Percentiles rank a stretch among this genome's conserved stretches.
Evolutionary conservation across 2,888 invertebrate genomes (phyloP).

Genomic region (Balanococcus diminutus): DNA sequence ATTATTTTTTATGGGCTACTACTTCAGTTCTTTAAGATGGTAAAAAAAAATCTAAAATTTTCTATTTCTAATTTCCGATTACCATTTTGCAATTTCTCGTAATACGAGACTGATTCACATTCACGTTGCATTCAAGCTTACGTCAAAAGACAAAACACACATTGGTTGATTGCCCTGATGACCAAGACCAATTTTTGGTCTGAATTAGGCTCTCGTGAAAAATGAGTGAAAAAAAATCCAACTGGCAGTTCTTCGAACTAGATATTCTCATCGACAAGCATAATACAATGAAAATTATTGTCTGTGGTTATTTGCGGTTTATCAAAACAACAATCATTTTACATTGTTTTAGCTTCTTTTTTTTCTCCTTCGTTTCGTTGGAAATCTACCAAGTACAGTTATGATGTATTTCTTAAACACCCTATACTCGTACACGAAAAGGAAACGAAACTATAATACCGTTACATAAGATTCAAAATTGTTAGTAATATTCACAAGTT

Average conservation of each 20-base stretch:
- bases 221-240: too few species aligned
- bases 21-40: too few species aligned
- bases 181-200: too few species aligned
- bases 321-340: slow-evolving; percentile 40
- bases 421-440: neutral
- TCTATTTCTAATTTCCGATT: too few species aligned
- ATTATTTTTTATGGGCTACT: too few species aligned
- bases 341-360: slow-evolving; percentile 21
- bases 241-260: neutral
- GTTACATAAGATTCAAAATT: slow-evolving; percentile 22
- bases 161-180: too few species aligned
- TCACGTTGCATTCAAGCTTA: too few species aligned
- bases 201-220: too few species aligned
- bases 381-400: slow-evolving; percentile 10
- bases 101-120: too few species aligned
- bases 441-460: slow-evolving; percentile 33
- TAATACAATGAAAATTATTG: slow-evolving; percentile 29
- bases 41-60: too few species aligned
- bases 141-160: too few species aligned
- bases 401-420: slow-evolving; percentile 7
- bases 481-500: slow-evolving; percentile 22
- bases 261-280: slow-evolving; percentile 1
- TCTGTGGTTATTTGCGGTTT: slow-evolving; percentile 38
- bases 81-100: too few species aligned
- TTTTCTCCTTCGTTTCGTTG: neutral